phyloP scores from a whole-genome alignment of 2,113 vertebrate species.

The Misgurnus anguillicaudatus region DNA sequence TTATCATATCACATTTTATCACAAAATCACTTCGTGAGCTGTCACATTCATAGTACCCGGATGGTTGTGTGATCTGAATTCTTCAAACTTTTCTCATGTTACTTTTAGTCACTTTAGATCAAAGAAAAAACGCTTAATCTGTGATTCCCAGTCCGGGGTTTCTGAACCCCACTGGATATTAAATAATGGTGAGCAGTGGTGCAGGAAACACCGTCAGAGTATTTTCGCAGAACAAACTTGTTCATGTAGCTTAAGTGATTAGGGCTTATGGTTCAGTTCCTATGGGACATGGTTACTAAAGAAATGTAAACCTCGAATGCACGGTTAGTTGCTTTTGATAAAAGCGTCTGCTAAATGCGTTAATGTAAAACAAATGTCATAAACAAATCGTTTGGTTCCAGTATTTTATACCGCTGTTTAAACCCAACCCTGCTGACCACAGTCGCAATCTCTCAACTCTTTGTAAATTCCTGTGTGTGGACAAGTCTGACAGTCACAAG shows the following conservation, averaged over 20 bases:
- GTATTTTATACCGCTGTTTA: background rate
- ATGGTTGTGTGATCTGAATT: too few species aligned
- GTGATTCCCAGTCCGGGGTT: too few species aligned
- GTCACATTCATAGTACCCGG: too few species aligned
- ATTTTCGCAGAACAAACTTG: background rate
- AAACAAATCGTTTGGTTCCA: conserved; percentile 26
- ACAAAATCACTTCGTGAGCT: too few species aligned
- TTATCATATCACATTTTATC: too few species aligned
- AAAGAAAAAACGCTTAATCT: too few species aligned
- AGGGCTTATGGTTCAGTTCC: too few species aligned
- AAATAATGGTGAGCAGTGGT: background rate
- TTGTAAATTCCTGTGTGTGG: background rate
- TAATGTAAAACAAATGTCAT: background rate
- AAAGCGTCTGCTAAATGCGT: background rate
- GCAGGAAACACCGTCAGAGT: background rate
- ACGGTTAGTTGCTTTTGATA: background rate
- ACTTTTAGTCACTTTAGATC: too few species aligned
- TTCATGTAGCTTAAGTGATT: background rate
- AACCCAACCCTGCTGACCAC: background rate
- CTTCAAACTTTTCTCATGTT: too few species aligned
- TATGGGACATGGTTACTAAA: too few species aligned
- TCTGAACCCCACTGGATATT: too few species aligned
- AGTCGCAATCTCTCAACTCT: background rate
- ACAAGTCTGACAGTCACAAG: conserved; percentile 9
- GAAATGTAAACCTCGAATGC: too few species aligned